Conservation (phyloP, 2,888 invertebrate genomes). For the Agriopis marginaria region DNA sequence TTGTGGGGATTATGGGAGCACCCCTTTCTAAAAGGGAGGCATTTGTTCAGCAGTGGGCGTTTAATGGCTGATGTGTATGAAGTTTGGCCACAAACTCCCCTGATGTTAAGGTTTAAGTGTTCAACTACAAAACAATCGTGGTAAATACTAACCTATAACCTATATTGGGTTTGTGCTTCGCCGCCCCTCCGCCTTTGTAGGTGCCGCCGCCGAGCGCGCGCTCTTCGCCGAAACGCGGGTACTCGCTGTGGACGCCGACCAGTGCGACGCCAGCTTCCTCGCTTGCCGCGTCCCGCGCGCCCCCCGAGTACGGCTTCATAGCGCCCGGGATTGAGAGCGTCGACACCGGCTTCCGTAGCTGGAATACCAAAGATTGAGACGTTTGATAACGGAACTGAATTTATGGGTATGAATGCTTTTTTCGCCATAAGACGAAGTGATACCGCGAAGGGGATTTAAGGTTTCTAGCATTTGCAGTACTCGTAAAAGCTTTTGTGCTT, state of each 20-base stretch:
- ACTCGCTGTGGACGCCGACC: conserved; percentile 96
- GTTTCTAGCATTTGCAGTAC: not conserved
- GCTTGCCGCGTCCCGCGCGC: conserved; percentile 86
- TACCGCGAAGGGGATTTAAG: not conserved
- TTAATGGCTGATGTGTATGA: no score
- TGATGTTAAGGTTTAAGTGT: not conserved
- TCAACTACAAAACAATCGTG: not conserved
- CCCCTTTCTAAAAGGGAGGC: no score
- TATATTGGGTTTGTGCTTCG: conserved; percentile 97
- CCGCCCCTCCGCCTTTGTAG: conserved; percentile 90
- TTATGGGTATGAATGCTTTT: not conserved
- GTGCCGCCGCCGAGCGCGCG: conserved; percentile 91
- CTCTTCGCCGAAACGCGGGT: conserved; percentile 96
- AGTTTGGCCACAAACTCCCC: no score
- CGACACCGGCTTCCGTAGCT: conserved; percentile 99
- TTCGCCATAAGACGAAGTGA: not conserved
- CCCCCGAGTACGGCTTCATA: conserved; percentile 91
- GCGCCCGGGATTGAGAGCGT: conserved; percentile 98
- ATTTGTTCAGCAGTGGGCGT: no score
- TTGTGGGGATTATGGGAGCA: no score
- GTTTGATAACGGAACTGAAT: conserved; percentile 34
- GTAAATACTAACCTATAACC: conserved; percentile 89
- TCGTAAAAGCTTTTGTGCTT: no score
- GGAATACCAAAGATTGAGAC: conserved; percentile 70
- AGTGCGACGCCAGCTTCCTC: conserved; percentile 96